These are phyloP conservation scores for Athrips mouffetella DNA, from an alignment of 2,888 invertebrate species.

Conservation along the genomic window DNA sequence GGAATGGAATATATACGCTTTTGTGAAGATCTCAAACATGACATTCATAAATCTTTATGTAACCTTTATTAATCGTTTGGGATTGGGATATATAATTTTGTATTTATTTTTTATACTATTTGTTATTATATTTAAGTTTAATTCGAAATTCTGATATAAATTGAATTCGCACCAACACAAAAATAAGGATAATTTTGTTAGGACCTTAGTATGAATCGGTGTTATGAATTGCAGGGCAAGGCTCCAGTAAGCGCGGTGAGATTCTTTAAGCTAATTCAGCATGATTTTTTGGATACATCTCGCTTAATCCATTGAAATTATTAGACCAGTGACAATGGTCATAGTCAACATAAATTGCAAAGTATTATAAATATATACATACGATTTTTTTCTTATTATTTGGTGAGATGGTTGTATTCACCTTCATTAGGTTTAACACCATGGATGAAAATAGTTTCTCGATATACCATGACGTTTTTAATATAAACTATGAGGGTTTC, in stretches of 20 bases:
- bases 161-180: conserved; percentile 29
- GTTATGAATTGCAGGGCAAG: conserved; percentile 55
- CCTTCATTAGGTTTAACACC: too few relatives aligned
- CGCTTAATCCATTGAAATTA: neutral
- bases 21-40: conserved; percentile 12
- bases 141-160: neutral
- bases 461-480: too few relatives aligned
- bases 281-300: conserved; percentile 41
- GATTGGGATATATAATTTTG: conserved; percentile 23
- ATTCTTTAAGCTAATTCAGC: conserved; percentile 52
- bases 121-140: neutral
- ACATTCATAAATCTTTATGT: conserved; percentile 13
- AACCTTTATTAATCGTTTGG: conserved; percentile 14
- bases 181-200: conserved; percentile 18
- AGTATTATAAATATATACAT: too few relatives aligned
- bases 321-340: neutral
- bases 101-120: conserved; percentile 21
- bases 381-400: too few relatives aligned
- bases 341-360: too few relatives aligned
- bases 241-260: conserved; percentile 70
- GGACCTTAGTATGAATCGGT: conserved; percentile 14
- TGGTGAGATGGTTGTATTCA: too few relatives aligned
- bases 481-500: too few relatives aligned
- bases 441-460: too few relatives aligned
- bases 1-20: neutral